Conservation (phyloP, 2,888 invertebrate genomes). For the Cremastinae sp. region DNA sequence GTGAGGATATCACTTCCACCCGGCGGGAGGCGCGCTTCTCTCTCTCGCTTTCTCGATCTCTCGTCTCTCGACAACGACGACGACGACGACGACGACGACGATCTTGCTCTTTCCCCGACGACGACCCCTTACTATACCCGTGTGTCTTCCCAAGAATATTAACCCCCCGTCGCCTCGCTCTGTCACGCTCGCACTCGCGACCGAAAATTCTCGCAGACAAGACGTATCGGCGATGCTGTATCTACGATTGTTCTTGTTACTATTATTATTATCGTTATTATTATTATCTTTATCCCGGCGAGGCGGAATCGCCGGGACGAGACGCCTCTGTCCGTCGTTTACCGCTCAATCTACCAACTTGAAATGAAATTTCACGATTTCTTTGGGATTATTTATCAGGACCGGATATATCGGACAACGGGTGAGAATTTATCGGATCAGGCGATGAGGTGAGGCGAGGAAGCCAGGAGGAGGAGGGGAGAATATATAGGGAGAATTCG, state of each 20-base stretch:
- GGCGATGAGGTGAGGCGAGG: not conserved
- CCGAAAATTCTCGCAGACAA: not conserved
- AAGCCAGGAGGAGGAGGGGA: not conserved
- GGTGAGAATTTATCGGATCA: slow-evolving; percentile 1
- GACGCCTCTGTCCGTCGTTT: too few species aligned
- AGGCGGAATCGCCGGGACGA: too few species aligned
- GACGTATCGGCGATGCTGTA: slow-evolving; percentile 8
- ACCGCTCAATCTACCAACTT: too few species aligned
- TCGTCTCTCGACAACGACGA: too few species aligned
- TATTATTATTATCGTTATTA: not conserved
- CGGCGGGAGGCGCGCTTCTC: slow-evolving; percentile 51
- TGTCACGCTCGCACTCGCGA: slow-evolving; percentile 6
- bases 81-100: too few species aligned
- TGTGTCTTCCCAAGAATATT: slow-evolving; percentile 26
- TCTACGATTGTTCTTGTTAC: not conserved
- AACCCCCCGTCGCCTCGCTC: slow-evolving; percentile 16
- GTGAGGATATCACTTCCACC: slow-evolving; percentile 62
- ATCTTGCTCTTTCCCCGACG: slow-evolving; percentile 10
- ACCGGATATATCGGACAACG: slow-evolving; percentile 9
- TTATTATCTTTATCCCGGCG: too few species aligned
- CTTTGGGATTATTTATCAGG: slow-evolving; percentile 1
- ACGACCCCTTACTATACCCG: slow-evolving; percentile 7
- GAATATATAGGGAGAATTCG: slow-evolving; percentile 6
- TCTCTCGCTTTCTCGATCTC: slow-evolving; percentile 11
- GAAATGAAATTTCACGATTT: too few species aligned